Evolutionary conservation across 2,797 vertebrate species (phyloP), one percentile per base, ranked within the genome.

Genomic region (Lateolabrax maculatus): DNA sequence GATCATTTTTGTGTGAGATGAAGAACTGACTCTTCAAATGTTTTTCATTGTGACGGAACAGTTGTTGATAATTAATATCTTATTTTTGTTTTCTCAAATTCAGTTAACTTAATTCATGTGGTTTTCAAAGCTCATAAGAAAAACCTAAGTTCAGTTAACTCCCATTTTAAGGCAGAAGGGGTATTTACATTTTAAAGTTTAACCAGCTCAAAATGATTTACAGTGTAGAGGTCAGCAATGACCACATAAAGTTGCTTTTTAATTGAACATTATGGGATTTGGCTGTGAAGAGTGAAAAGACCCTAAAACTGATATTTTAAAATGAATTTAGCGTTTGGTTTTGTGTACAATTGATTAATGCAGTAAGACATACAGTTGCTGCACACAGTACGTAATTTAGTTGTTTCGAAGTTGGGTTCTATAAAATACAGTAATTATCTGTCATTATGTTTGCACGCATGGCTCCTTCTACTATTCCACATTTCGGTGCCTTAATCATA

Each of bases 341-440:
- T 23, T 53, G 18, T 37, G 6, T 11, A 16, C 9, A 23, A 58
- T 36, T 21, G 43, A 21, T 67, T 27, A 25, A 16, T 53, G 9
- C 23, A 60, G 25, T n/a, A 18, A 44, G 49, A 71, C 23, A 62
- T 12, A 29, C 39, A 57, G 19, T 39, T 37, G 4, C 23, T 34
- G 41, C 41, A 18, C 31, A 19, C 5, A 34, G 25, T 36, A 31
- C 49, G n/a, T n/a, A 53, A 39, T 60, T 39, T 65, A 37, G 48
- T 65, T 64, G 53, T 19, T 15, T 57, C 6, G 62, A 11, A 46
- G 25, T 71, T 61, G 15, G 52, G 25, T 71, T 61, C 31, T 36
- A 21, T 77, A 52, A 69, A 81, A 81, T 52, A 58, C 39, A 48
- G 25, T 72, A 85, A 79, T 84, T 76, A 66, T 60, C 41, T 48